A percentile compares a stretch with the other conserved stretches of the same genome.
Evolutionary conservation across 2,113 vertebrate genomes (phyloP).

Genomic region (Numenius arquata): DNA sequence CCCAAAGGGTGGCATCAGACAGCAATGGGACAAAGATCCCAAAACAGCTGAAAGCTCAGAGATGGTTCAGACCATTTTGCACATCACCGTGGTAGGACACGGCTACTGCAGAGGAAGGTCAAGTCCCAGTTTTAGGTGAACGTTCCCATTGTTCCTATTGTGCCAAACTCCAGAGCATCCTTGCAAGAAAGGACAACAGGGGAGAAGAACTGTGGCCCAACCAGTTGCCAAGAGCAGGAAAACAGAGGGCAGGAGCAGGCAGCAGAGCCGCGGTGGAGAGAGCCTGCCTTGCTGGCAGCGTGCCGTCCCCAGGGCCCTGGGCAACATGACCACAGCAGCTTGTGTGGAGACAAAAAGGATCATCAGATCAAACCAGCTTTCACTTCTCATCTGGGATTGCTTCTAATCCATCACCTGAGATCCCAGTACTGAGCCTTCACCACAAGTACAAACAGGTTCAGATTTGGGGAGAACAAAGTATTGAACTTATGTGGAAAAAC

Average conservation of each 20-base stretch:
- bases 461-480: fast-evolving
- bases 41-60: background rate
- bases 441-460: background rate
- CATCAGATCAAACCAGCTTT: background rate
- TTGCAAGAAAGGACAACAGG: fast-evolving
- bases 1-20: background rate
- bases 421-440: background rate
- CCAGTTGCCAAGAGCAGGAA: background rate
- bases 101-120: background rate
- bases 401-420: background rate
- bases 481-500: background rate
- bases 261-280: background rate
- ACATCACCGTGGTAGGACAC: fast-evolving
- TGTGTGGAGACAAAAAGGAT: background rate
- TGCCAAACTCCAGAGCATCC: background rate
- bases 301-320: background rate
- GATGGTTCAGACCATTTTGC: background rate
- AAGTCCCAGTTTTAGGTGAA: background rate
- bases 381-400: background rate
- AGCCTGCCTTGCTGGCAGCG: background rate
- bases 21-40: background rate
- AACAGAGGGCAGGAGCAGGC: background rate
- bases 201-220: background rate
- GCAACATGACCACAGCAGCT: background rate
- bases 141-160: background rate